A percentile compares a stretch with the other conserved stretches of the same genome.
phyloP scores from a whole-genome alignment of 1,140 invertebrate species.

The Ooceraea biroi region DNA sequence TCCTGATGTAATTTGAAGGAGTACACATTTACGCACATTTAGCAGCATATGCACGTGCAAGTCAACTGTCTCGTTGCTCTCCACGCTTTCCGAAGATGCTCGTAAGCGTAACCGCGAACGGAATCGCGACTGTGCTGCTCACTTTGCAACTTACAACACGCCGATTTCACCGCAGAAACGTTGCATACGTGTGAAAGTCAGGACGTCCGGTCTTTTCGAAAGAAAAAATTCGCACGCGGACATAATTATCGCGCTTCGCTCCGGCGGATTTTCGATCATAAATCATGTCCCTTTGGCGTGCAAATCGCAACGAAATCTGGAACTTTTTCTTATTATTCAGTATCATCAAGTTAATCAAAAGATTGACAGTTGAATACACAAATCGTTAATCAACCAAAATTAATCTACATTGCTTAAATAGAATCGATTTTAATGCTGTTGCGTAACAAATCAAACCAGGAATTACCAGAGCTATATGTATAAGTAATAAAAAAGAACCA shows the following conservation, averaged over 20 bases:
- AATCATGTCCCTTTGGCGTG: background rate
- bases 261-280: slow-evolving; percentile 33
- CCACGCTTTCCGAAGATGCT: slow-evolving; percentile 85
- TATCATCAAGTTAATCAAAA: background rate
- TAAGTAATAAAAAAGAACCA: too few species aligned
- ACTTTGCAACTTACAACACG: slow-evolving; percentile 49
- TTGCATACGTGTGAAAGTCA: slow-evolving; percentile 79
- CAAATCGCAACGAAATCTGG: background rate
- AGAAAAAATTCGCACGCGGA: slow-evolving; percentile 59
- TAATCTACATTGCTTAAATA: background rate
- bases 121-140: slow-evolving; percentile 63
- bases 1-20: slow-evolving; percentile 5
- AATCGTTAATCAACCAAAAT: slow-evolving; percentile 4
- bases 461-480: too few species aligned
- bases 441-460: background rate
- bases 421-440: background rate
- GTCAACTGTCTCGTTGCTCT: slow-evolving; percentile 69
- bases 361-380: too few species aligned
- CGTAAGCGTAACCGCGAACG: slow-evolving; percentile 79
- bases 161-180: slow-evolving; percentile 78
- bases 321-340: background rate
- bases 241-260: slow-evolving; percentile 37
- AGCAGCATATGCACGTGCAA: slow-evolving; percentile 8
- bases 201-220: slow-evolving; percentile 75
- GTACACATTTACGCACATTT: background rate